Base-by-base conservation (phyloP, 2,888 invertebrate species). In the Sicus ferrugineus region DNA sequence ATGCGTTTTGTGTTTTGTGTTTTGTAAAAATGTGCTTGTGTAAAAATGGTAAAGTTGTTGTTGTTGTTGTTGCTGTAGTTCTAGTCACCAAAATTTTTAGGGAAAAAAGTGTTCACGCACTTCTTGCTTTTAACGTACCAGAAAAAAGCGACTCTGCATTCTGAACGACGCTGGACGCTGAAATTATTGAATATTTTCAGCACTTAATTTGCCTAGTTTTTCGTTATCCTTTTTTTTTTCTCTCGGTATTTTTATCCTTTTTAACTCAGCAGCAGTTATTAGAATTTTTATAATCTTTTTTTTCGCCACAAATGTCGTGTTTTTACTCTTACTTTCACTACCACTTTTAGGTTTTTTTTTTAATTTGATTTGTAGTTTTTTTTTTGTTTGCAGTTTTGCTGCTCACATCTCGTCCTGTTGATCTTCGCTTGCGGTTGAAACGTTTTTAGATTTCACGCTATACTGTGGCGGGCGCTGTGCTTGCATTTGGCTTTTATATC, bases 401-500 rank as follows among this genome's bases (percentile, higher is more conserved):
- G 14, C 16, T 9, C 4, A n/a, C n/a, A 4, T 14, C 42, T n/a
- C 42, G 2, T 42, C 42, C 42, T 42, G n/a, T 7, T 9, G 16
- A 42, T 7, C 14, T 14, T 9, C 42, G 11, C 7, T 42, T 3
- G 9, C n/a, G 16, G 42, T 42, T n/a, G 14, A 1, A 14, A n/a
- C 42, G 42, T 42, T n/a, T 42, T 42, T 42, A 42, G n/a, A 42
- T 42, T 42, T n/a, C 16, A 42, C 79, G 80, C 75, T 79, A 77
- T 76, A 84, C 84, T 84, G 81, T 79, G 79, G 76, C 75, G 77
- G 78, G 76, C 79, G 81, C 80, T 75, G 79, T 75, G 74, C 75
- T 69, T 71, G 78, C 77, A 76, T 77, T 78, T 75, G 75, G 83
- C 82, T 84, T 84, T 80, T 84, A 84, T 85, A 83, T 76, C 73